Evolutionary conservation across 2,797 vertebrate species (phyloP), one percentile per base, ranked within the genome.

Genomic region (Acridotheres tristis): DNA sequence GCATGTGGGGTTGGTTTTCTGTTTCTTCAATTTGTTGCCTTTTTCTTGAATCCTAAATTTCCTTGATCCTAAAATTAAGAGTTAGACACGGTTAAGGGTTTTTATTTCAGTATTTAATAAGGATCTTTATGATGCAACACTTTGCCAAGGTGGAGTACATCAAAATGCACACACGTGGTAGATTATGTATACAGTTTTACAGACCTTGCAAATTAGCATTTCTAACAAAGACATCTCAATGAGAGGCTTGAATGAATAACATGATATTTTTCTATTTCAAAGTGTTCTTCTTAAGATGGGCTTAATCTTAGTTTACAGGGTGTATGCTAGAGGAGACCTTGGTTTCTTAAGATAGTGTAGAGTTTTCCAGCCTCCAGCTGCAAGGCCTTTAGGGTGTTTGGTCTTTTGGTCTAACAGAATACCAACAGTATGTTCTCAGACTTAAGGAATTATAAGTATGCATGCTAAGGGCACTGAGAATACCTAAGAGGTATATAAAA

Each of bases 261-360:
- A 1, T 15, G 15, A 11, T 67, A 16, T n/a, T 80, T 67, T 27
- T 67, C 34, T 67, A 4, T 58, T 58, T 47, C 2, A 1, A 29
- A 19, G 5, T 50, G 7, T 48, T 50, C 19, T 45, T 47, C 75
- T 58, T 42, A 50, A 58, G 34, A n/a, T 42, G 30, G 23, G 6
- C 30, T 14, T 50, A 11, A 57, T 58, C 43, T 40, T 27, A n/a
- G 22, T 79, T 57, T 67, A n/a, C 42, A 67, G 18, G 17, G 38
- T 57, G 11, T n/a, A 2, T n/a, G 48, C 17, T 38, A 40, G 34
- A 67, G 23, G 23, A 16, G 30, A 11, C 36, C 43, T 80, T 50
- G 53, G 25, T 58, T 50, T n/a, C 4, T 27, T 22, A 22, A n/a
- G 63, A 29, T 12, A 57, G 15, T 0, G 0, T 2, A 5, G 43